Conservation (phyloP, 35 echinoderm and acorn worm genomes). For the Lytechinus pictus region DNA sequence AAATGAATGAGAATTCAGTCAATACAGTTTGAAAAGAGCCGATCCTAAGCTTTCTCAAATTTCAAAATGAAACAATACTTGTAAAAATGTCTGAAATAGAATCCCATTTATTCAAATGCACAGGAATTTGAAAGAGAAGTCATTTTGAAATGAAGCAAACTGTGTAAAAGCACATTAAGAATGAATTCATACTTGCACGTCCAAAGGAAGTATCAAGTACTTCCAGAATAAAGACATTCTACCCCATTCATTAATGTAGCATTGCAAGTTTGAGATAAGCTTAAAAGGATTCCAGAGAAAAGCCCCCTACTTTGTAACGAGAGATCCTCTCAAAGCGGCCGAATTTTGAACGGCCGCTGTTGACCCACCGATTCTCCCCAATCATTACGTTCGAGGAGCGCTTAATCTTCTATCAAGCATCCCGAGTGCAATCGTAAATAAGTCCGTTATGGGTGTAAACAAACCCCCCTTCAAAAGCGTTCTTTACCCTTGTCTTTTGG, state of each 20-base stretch:
- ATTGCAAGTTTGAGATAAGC: background rate
- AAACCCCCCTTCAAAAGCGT: background rate
- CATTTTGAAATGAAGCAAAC: too few relatives aligned
- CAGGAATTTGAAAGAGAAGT: too few relatives aligned
- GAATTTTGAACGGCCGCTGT: background rate
- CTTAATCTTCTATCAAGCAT: conserved; percentile 27
- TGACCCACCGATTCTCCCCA: background rate
- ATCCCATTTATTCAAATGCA: too few relatives aligned
- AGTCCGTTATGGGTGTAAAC: background rate
- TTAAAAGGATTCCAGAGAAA: background rate
- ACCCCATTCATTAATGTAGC: background rate
- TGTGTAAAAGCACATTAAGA: too few relatives aligned
- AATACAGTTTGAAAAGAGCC: too few relatives aligned
- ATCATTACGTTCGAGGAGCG: background rate
- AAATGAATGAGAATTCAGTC: too few relatives aligned
- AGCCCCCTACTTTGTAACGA: conserved; percentile 19
- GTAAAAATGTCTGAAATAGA: too few relatives aligned
- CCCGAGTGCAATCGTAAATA: conserved; percentile 23
- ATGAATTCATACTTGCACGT: too few relatives aligned
- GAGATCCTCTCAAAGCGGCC: conserved; percentile 36
- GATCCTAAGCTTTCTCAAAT: too few relatives aligned
- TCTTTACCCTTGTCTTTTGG: background rate
- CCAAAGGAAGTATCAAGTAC: background rate
- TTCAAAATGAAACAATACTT: too few relatives aligned
- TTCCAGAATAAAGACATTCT: background rate